phyloP scores from a whole-genome alignment of 2,113 vertebrate species.

The Hypocryptadius cinnamomeus region DNA sequence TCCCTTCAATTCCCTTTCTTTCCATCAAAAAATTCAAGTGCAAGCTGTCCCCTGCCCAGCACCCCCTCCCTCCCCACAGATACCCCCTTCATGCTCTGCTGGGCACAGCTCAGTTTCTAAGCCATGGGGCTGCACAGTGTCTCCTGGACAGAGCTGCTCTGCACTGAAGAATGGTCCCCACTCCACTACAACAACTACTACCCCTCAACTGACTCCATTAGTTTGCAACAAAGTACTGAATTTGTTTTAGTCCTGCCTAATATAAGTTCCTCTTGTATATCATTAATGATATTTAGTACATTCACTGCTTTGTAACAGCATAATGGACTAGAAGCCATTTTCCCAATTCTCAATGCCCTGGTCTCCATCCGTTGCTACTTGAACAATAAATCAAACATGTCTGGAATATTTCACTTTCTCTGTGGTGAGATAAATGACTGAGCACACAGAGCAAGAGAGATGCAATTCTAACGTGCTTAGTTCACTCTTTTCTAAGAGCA shows the following conservation, averaged over 20 bases:
- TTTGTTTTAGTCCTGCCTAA: not conserved
- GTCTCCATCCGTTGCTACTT: not conserved
- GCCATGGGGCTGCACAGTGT: not conserved
- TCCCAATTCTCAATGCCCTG: not conserved
- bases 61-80: accelerated
- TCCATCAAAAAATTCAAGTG: not conserved
- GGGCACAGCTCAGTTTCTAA: not conserved
- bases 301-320: not conserved
- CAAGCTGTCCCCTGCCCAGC: not conserved
- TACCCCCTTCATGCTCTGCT: not conserved
- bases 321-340: not conserved
- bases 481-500: no score
- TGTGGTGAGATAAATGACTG: not conserved
- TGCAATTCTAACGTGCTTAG: not conserved
- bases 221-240: not conserved
- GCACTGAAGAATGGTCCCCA: no score
- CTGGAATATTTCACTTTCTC: not conserved
- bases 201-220: not conserved
- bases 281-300: not conserved
- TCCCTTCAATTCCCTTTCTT: not conserved
- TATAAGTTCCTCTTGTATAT: not conserved
- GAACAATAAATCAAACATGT: not conserved
- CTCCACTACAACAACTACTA: not conserved
- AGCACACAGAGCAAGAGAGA: not conserved
- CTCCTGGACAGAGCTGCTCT: not conserved